A percentile compares a stretch with the other conserved stretches of the same genome.
These are phyloP conservation scores for Nothobranchius furzeri DNA, from an alignment of 2,113 vertebrate species.

Conservation along the genomic window DNA sequence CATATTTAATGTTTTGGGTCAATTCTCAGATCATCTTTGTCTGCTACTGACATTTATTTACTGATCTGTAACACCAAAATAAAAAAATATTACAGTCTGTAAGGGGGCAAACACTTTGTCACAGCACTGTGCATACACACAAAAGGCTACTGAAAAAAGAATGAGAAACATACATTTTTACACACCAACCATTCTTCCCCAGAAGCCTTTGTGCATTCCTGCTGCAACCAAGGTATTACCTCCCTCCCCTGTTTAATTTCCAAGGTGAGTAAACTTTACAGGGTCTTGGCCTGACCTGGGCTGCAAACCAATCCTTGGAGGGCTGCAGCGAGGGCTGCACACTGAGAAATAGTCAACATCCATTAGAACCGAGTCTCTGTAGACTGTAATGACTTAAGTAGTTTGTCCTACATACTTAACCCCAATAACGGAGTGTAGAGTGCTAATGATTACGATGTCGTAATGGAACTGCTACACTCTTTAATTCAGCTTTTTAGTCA, in stretches of 20 bases:
- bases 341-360: conserved; percentile 27
- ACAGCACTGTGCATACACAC: not conserved
- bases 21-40: too few species aligned
- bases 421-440: conserved; percentile 9
- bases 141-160: not conserved
- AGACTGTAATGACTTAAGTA: conserved; percentile 20
- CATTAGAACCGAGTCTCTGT: conserved; percentile 20
- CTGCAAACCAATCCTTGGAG: not conserved
- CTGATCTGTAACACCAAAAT: too few species aligned
- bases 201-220: not conserved
- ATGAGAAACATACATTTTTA: not conserved
- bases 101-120: too few species aligned
- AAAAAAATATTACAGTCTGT: too few species aligned
- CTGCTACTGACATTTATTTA: too few species aligned
- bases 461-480: not conserved
- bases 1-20: too few species aligned
- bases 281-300: not conserved
- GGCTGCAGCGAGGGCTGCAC: not conserved
- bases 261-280: not conserved
- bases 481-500: not conserved
- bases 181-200: not conserved
- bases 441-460: conserved; percentile 38
- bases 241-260: conserved; percentile 11
- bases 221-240: conserved; percentile 5
- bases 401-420: conserved; percentile 11